Percentiles rank a stretch among this genome's conserved stretches.
phyloP scores from a whole-genome alignment of 2,888 invertebrate genomes.

The Steinernema scapterisci region DNA sequence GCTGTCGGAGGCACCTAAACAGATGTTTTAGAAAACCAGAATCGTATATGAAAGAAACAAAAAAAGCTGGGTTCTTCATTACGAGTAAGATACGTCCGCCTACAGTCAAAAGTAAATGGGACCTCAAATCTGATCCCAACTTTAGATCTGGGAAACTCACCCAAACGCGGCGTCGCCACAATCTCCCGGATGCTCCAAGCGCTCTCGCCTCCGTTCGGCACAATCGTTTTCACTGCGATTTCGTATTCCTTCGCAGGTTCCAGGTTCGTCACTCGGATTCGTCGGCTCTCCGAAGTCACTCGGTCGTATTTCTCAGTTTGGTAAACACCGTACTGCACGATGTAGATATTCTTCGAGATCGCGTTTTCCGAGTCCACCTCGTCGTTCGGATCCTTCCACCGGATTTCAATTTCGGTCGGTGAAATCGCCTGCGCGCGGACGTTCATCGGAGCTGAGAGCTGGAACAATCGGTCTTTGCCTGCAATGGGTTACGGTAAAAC shows the following conservation, averaged over 20 bases:
- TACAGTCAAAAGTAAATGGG: no score
- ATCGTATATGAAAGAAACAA: no score
- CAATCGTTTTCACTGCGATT: slow-evolving; percentile 54
- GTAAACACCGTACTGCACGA: slow-evolving; percentile 51
- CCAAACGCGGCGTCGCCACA: slow-evolving; percentile 44
- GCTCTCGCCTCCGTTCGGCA: slow-evolving; percentile 57
- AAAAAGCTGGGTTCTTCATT: background rate
- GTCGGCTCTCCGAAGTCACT: slow-evolving; percentile 38
- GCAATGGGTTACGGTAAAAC: background rate
- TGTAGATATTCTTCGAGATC: slow-evolving; percentile 44
- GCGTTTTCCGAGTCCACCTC: background rate
- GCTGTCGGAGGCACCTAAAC: background rate
- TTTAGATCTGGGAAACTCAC: no score
- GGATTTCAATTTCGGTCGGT: slow-evolving; percentile 48
- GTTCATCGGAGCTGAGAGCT: slow-evolving; percentile 50
- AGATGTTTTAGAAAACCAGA: background rate
- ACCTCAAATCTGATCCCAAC: no score
- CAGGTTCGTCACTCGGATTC: slow-evolving; percentile 38
- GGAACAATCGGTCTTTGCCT: slow-evolving; percentile 29
- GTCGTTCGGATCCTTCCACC: slow-evolving; percentile 61
- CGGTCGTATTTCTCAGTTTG: slow-evolving; percentile 50
- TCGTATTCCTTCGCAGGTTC: slow-evolving; percentile 53
- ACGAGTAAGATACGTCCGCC: no score
- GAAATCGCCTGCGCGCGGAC: slow-evolving; percentile 47
- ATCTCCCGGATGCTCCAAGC: slow-evolving; percentile 60